These are phyloP conservation scores for Diorhabda sublineata DNA, from an alignment of 1,140 invertebrate species.

Conservation along the genomic window DNA sequence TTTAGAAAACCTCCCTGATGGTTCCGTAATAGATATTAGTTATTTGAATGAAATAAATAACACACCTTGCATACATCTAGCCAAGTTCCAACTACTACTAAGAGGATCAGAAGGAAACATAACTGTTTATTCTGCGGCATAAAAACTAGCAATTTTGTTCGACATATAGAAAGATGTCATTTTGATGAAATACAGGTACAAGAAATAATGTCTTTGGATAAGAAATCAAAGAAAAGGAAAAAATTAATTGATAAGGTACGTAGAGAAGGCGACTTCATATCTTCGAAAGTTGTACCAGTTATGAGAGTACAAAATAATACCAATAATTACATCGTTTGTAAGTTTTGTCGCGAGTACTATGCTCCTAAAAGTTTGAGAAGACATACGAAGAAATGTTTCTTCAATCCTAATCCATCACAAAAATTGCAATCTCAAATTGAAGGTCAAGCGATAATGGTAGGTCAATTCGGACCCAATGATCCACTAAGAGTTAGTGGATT, in stretches of 20 bases:
- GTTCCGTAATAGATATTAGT: too few relatives aligned
- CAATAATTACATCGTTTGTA: neutral
- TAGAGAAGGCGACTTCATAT: conserved; percentile 7
- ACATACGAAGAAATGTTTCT: conserved; percentile 10
- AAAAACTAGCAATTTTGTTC: conserved; percentile 18
- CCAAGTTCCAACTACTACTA: too few relatives aligned
- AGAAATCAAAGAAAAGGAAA: conserved; percentile 6
- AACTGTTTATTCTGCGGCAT: conserved; percentile 16
- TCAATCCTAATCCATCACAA: neutral
- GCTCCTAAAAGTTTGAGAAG: conserved; percentile 12
- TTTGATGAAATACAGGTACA: conserved; percentile 7
- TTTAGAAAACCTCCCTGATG: too few relatives aligned
- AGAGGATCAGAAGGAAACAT: neutral
- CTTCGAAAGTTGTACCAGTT: neutral
- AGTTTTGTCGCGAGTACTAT: conserved; percentile 13
- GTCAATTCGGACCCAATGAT: conserved; percentile 22
- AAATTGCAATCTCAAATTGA: conserved; percentile 12
- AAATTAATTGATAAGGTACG: conserved; percentile 14
- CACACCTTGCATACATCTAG: too few relatives aligned
- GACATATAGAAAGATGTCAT: conserved; percentile 23
- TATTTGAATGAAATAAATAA: too few relatives aligned
- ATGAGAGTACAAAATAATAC: neutral
- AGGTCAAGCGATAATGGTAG: conserved; percentile 17
- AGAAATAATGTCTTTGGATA: conserved; percentile 4
- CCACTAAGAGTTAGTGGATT: conserved; percentile 12